Evolutionary conservation across 2,888 invertebrate species (phyloP), one percentile per base, ranked within the genome.

Genomic region (Schrankia costaestrigalis): DNA sequence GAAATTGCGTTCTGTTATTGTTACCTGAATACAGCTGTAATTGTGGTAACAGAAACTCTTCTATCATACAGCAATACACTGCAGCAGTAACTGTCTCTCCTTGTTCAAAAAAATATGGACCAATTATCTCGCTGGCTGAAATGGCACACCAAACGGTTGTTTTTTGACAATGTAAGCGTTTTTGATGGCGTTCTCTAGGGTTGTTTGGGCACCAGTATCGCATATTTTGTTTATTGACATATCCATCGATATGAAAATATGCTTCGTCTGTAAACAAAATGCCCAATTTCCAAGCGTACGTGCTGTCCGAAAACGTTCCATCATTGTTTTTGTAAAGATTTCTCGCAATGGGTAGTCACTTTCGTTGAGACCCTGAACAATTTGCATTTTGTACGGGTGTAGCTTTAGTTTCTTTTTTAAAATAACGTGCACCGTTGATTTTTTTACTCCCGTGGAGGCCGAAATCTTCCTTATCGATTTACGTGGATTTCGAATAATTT

Each of bases 401-500:
- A 25, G 13, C 6, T 25, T 12, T 2, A 25, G n/a, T 5, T 18
- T n/a, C 5, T 15, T 23, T 13, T 30, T 30, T 10, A 30, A 23
- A 30, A 30, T 23, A 8, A 8, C 13, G n/a, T 29, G 13, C 9
- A 29, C 13, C 2, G 21, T 22, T 21, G 28, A 18, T 36, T 43
- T 45, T 41, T 50, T 47, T 4, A 48, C 41, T 4, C 31, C 35
- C 36, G 33, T 33, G 14, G 43, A 47, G 14, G 42, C 50, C 15
- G 22, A 32, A 21, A 51, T 55, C 36, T 28, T 32, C 29, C 48
- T 42, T 12, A 56, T 46, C 29, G 41, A 56, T 34, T 56, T 1
- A 2, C 14, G 11, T 5, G 29, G 9, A 22, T 29, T 29, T 8
- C 29, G n/a, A 7, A 12, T 11, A 13, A 29, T 12, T 12, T 22